Percentiles rank a stretch among this genome's conserved stretches.
phyloP scores from a whole-genome alignment of 1,140 invertebrate genomes.

The Drosophila carrolli region DNA sequence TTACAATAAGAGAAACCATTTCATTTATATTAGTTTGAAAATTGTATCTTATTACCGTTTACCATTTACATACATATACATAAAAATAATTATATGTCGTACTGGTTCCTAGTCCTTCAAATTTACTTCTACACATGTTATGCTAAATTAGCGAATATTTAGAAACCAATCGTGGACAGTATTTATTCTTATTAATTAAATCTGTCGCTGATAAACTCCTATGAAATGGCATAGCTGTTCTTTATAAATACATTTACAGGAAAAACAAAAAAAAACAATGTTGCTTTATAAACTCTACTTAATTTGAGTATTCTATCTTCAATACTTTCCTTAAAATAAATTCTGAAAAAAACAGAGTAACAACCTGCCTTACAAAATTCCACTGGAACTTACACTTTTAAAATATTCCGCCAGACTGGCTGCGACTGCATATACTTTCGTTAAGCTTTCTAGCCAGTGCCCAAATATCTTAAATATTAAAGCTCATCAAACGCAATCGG shows the following conservation, averaged over 20 bases:
- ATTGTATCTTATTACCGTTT: slow-evolving; percentile 35
- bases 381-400: no score
- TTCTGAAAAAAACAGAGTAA: no score
- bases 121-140: slow-evolving; percentile 62
- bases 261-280: no score
- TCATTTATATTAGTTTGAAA: slow-evolving; percentile 27
- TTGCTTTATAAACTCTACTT: no score
- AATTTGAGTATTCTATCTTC: no score
- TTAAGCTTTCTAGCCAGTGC: no score
- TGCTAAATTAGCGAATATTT: slow-evolving; percentile 58
- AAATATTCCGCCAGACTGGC: no score
- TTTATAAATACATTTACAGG: slow-evolving; percentile 49
- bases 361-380: no score
- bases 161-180: slow-evolving; percentile 59
- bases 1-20: slow-evolving; percentile 22
- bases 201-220: slow-evolving; percentile 59
- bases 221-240: slow-evolving; percentile 59
- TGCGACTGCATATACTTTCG: no score
- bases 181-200: slow-evolving; percentile 75
- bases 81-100: slow-evolving; percentile 64
- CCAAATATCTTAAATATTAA: no score
- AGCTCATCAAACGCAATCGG: no score
- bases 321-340: no score
- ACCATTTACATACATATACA: slow-evolving; percentile 13
- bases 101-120: slow-evolving; percentile 78